Evolutionary conservation across 2,113 vertebrate species (phyloP), one percentile per base, ranked within the genome.

Genomic region (Pterocles burchelli): DNA sequence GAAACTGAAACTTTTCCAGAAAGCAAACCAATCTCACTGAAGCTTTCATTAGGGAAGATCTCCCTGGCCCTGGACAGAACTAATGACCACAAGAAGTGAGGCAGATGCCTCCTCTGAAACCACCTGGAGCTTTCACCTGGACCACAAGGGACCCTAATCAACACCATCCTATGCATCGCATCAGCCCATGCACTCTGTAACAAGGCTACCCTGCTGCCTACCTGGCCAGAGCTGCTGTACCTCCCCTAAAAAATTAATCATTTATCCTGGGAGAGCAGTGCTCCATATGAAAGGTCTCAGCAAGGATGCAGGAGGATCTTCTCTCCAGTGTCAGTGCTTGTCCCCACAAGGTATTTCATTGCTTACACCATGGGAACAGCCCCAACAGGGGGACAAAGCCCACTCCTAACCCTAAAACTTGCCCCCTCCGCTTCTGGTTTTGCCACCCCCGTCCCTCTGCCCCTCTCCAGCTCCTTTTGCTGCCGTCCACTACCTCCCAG

Each of bases 31-130:
- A 96, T 97, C 87, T 95, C 9, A 0, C 65, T 65, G 87, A 66
- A 93, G 62, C 70, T 82, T 94, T 91, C 91, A 92, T 93, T 91
- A 95, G 81, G 36, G 45, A 45, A 93, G 49, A 38, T 91, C 91
- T 95, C n/a, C 77, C 77, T 82, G 84, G 80, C 87, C 95, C 80
- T 5, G 1, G 87, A 2, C 67, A 88, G 81, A 95, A 95, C 95
- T 95, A 95, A 96, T 88, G 94, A 62, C 77, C 62, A 19, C 52
- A 8, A 48, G 33, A 59, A 86, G 57, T 90, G 67, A 84, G 46
- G 71, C 28, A 89, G 86, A 84, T 86, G 43, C 31, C 74, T 94
- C 57, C 81, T 79, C 52, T 82, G 57, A 41, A 89, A 79, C 1
- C 2, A 61, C 41, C 49, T 7, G 15, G n/a, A 58, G 65, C 84